Base-by-base conservation (phyloP, 2,113 vertebrate species). In the Cyanoliseus patagonus region DNA sequence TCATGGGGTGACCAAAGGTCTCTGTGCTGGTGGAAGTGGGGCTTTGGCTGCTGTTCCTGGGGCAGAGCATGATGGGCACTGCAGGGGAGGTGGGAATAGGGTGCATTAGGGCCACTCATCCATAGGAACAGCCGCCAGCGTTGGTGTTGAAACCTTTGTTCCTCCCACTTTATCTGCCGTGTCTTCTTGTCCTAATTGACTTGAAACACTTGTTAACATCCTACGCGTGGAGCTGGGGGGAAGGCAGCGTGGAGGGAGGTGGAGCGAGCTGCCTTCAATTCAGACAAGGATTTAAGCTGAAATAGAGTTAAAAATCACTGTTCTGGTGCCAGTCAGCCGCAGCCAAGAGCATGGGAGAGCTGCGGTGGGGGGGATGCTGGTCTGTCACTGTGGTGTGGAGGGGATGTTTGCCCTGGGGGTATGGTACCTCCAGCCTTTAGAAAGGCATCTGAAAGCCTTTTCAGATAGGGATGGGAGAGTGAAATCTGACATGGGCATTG, bases 361-460 rank as follows among this genome's bases (percentile, higher is more conserved):
- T 2, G 1, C 0, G 1, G 17, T 1, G 0, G 0, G 0, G 23
- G 16, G 44, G 52, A 15, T 31, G 46, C 30, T 7, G 57, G 3
- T 33, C 6, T 52, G 27, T 17, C 30, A 51, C 31, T 44, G 73
- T 12, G 23, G 4, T 5, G n/a, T 3, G 37, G 4, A 23, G 6
- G 41, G 63, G 18, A 30, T 6, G 2, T 16, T n/a, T 2, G 3
- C 2, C 39, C 18, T 7, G 1, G n/a, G 31, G 19, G 1, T 52
- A 20, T 1, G 6, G 10, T 2, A 33, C 28, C 49, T 23, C 37
- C 9, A 9, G 33, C 15, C 17, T 22, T 47, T 37, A 14, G 44
- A 25, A 49, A 19, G 57, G 28, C 11, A 24, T 28, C 31, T 44
- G 25, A 23, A 59, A 59, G 57, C 57, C 57, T 59, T 23, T n/a